These are phyloP conservation scores for Diachrysia chrysitis DNA, from an alignment of 2,888 invertebrate genomes.

Conservation along the genomic window DNA sequence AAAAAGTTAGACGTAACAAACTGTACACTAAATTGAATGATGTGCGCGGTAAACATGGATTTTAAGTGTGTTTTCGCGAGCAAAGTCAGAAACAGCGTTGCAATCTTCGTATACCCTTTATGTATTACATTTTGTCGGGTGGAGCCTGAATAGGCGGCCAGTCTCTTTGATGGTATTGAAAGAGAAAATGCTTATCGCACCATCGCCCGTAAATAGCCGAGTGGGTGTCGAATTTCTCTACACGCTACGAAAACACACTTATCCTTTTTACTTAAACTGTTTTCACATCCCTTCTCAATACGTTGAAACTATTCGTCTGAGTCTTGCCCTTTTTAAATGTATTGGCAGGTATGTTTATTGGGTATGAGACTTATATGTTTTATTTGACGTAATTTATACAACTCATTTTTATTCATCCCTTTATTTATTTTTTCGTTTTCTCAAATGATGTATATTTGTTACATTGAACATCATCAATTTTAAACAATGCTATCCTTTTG, in stretches of 20 bases:
- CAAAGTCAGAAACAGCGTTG: constrained; percentile 73
- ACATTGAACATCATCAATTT: constrained; percentile 32
- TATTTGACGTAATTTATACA: constrained; percentile 55
- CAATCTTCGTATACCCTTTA: constrained; percentile 82
- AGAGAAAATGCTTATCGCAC: constrained; percentile 87
- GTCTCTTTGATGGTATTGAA: constrained; percentile 87
- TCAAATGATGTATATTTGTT: constrained; percentile 32
- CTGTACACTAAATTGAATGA: constrained; percentile 43
- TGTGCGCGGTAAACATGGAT: constrained; percentile 69
- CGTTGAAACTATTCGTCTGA: constrained; percentile 76
- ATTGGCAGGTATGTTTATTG: constrained; percentile 66
- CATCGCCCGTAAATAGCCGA: constrained; percentile 86
- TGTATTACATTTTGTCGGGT: constrained; percentile 81
- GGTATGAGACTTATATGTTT: constrained; percentile 54
- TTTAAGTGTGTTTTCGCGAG: constrained; percentile 70
- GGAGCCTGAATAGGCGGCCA: constrained; percentile 83
- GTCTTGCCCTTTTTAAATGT: constrained; percentile 74
- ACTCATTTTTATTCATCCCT: constrained; percentile 42
- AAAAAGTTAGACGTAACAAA: constrained; percentile 67
- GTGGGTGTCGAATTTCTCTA: constrained; percentile 85
- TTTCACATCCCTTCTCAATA: constrained; percentile 81
- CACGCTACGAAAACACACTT: constrained; percentile 86
- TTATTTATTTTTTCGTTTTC: constrained; percentile 34
- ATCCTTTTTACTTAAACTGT: constrained; percentile 86
- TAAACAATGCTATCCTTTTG: constrained; percentile 24